Evolutionary conservation across 1,140 invertebrate species (phyloP).

Genomic region (Bombus superbus): DNA sequence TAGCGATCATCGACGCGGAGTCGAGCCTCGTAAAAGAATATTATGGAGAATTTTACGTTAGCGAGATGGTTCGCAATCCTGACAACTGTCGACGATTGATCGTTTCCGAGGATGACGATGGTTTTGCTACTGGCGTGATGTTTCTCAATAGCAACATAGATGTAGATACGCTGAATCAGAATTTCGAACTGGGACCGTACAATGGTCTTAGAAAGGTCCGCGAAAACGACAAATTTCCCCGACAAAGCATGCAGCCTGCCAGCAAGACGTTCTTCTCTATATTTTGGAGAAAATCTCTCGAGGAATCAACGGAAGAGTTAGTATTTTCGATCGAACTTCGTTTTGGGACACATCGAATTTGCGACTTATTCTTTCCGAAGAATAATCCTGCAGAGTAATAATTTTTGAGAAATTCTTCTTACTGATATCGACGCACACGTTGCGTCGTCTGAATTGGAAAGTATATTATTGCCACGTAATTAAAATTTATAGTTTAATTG

Average conservation of each 20-base stretch:
- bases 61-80: constrained; percentile 84
- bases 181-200: constrained; percentile 87
- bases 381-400: too few relatives aligned
- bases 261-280: constrained; percentile 19
- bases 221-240: background rate
- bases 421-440: too few relatives aligned
- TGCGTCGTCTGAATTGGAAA: too few relatives aligned
- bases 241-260: too few relatives aligned
- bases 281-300: background rate
- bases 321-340: background rate
- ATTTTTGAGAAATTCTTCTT: too few relatives aligned
- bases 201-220: constrained; percentile 84
- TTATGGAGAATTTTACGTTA: constrained; percentile 89
- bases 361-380: too few relatives aligned
- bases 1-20: constrained; percentile 86
- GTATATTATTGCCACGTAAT: too few relatives aligned
- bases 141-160: constrained; percentile 86
- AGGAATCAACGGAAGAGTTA: background rate
- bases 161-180: constrained; percentile 85
- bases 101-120: constrained; percentile 82
- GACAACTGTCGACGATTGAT: constrained; percentile 74
- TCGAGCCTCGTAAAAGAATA: constrained; percentile 82
- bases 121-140: constrained; percentile 85
- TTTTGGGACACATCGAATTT: background rate
- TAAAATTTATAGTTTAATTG: too few relatives aligned